Percentiles rank a stretch among this genome's conserved stretches.
These are phyloP conservation scores for Coelopa frigida DNA, from an alignment of 1,140 invertebrate species.

Conservation along the genomic window DNA sequence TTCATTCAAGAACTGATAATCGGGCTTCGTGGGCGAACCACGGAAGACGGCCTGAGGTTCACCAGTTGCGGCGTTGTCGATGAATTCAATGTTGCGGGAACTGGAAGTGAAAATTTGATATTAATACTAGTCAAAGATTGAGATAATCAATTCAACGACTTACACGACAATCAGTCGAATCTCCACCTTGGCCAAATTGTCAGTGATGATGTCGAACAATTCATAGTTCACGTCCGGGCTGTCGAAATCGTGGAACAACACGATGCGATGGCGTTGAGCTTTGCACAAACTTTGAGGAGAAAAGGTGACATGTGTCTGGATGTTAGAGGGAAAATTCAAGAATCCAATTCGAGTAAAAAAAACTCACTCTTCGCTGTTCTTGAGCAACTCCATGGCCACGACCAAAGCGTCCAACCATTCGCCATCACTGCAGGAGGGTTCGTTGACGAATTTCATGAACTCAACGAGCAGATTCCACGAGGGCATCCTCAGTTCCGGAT, in stretches of 20 bases:
- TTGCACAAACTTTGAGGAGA: conserved; percentile 11
- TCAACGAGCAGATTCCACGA: conserved; percentile 25
- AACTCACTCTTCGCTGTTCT: conserved; percentile 18
- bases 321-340: not conserved
- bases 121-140: not conserved
- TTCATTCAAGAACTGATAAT: conserved; percentile 26
- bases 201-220: conserved; percentile 16
- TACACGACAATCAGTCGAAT: conserved; percentile 35
- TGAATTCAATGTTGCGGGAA: conserved; percentile 28
- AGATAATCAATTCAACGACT: conserved; percentile 1
- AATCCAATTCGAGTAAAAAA: not conserved
- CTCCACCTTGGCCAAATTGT: conserved; percentile 11
- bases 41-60: conserved; percentile 26
- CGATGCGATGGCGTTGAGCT: conserved; percentile 19
- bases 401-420: conserved; percentile 31
- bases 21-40: conserved; percentile 7
- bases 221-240: conserved; percentile 19
- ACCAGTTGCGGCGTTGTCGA: conserved; percentile 23
- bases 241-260: conserved; percentile 37
- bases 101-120: conserved; percentile 1
- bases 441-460: conserved; percentile 29
- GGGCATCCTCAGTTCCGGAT: conserved; percentile 14
- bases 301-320: not conserved
- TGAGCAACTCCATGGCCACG: conserved; percentile 20
- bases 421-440: conserved; percentile 18